phyloP scores from a whole-genome alignment of 2,797 vertebrate species.

The Anguilla megastoma region DNA sequence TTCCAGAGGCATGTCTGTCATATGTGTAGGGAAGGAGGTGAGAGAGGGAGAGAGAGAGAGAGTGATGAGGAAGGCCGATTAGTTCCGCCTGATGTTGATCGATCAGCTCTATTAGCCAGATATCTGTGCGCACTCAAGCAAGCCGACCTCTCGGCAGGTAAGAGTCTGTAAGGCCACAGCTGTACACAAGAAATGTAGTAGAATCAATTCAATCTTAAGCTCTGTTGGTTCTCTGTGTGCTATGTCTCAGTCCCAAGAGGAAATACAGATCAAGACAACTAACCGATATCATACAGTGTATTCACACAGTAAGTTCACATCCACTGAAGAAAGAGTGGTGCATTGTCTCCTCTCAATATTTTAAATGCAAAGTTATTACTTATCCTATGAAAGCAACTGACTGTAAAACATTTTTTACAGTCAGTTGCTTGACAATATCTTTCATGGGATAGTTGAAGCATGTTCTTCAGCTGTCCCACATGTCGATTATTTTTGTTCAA shows the following conservation, averaged over 20 bases:
- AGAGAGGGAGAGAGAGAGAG: conserved; percentile 29
- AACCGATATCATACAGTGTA: not conserved
- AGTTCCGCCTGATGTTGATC: conserved; percentile 56
- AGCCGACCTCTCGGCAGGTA: conserved; percentile 32
- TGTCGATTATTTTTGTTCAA: conserved; percentile 4
- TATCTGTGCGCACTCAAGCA: conserved; percentile 45
- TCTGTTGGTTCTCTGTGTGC: not conserved
- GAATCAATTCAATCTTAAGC: conserved; percentile 43
- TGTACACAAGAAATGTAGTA: conserved; percentile 13
- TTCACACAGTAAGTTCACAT: not conserved
- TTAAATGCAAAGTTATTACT: conserved; percentile 34
- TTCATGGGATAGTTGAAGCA: not conserved
- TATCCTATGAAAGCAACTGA: conserved; percentile 44
- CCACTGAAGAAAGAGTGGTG: not conserved
- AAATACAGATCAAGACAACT: not conserved
- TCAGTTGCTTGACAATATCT: not conserved
- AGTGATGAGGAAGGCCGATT: conserved; percentile 41
- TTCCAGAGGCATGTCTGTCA: not conserved
- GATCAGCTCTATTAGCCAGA: conserved; percentile 48
- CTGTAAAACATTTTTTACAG: conserved; percentile 22
- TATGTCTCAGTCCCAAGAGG: not conserved
- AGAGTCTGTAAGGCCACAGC: not conserved
- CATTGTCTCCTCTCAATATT: conserved; percentile 22
- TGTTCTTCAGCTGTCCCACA: not conserved
- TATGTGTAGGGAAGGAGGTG: not conserved